Percentiles rank a stretch among this genome's conserved stretches.
Conservation (phyloP, 2,113 vertebrate genomes). For the Felis chaus region DNA sequence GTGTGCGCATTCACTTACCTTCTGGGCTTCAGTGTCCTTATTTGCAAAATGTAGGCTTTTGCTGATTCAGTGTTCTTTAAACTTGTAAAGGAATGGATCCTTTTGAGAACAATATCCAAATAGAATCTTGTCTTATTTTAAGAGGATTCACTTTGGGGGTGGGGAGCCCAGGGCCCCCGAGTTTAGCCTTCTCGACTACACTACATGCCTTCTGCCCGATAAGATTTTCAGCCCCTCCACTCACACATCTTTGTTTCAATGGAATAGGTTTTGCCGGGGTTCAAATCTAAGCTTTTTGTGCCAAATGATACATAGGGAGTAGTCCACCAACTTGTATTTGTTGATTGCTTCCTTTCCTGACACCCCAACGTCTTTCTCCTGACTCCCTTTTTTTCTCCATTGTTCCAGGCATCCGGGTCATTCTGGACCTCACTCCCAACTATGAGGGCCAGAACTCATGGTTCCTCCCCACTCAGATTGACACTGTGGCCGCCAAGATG, state of each 20-base stretch:
- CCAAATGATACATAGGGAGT: background rate
- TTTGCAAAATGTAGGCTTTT: background rate
- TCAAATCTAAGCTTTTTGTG: background rate
- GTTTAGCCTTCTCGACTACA: background rate
- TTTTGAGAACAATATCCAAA: background rate
- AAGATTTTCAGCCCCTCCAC: no score
- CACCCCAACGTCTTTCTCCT: background rate
- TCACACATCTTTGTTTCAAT: background rate
- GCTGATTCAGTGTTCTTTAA: background rate
- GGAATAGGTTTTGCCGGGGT: background rate
- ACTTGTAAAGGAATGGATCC: background rate
- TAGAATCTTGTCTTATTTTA: background rate
- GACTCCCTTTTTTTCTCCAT: background rate
- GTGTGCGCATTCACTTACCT: background rate
- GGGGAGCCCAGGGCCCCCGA: background rate
- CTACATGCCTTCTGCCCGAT: fast-evolving
- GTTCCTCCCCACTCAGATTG: conserved; percentile 77
- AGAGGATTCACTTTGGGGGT: background rate
- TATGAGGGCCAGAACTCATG: conserved; percentile 80
- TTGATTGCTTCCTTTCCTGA: background rate
- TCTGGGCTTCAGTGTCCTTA: background rate
- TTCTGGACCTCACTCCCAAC: conserved; percentile 92
- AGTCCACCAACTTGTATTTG: background rate
- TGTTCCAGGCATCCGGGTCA: conserved; percentile 87
- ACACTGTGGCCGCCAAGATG: conserved; percentile 45